Evolutionary conservation across 2,113 vertebrate genomes (phyloP).

Genomic region (Phaethornis superciliosus): DNA sequence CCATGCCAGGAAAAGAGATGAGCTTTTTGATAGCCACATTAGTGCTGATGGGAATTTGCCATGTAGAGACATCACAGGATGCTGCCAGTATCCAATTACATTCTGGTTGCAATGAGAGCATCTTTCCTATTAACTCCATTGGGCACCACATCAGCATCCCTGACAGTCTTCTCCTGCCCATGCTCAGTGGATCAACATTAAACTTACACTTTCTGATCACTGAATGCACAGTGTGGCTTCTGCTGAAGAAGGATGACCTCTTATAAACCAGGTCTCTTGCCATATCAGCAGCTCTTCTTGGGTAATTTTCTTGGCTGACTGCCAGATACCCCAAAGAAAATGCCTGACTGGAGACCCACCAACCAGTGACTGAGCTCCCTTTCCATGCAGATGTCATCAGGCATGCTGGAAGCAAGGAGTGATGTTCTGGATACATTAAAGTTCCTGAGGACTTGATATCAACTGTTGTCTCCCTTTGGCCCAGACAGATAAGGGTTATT

Average conservation of each 20-base stretch:
- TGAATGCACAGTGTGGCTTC: neutral
- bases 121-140: neutral
- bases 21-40: constrained; percentile 2
- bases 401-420: neutral
- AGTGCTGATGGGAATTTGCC: constrained; percentile 5
- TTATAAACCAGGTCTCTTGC: neutral
- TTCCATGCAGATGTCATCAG: neutral
- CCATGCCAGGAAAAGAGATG: neutral
- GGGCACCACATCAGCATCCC: neutral
- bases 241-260: neutral
- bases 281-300: neutral
- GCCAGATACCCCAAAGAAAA: neutral
- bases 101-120: neutral
- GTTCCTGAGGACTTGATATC: neutral
- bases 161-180: neutral
- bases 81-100: neutral
- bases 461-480: neutral
- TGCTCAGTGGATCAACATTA: neutral
- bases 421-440: neutral
- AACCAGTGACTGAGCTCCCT: neutral
- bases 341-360: neutral
- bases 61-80: neutral
- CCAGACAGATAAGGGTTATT: neutral
- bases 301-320: neutral
- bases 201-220: neutral